Evolutionary conservation across 2,797 vertebrate genomes (phyloP).

Genomic region (Bucorvus abyssinicus): DNA sequence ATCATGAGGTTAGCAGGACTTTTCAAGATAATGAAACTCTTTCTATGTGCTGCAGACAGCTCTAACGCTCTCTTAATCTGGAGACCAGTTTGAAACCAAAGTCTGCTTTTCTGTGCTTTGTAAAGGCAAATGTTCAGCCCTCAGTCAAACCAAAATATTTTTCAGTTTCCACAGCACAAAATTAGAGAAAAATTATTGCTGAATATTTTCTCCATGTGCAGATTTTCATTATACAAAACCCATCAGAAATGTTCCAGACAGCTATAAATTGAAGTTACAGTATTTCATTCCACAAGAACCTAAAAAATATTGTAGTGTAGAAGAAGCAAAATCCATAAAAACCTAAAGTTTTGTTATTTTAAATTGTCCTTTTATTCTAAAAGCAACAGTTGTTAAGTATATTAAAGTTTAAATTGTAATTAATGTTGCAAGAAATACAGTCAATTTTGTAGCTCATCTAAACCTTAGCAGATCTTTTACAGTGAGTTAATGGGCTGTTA

Average conservation of each 20-base stretch:
- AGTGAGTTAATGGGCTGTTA: background rate
- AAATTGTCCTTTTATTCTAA: background rate
- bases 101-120: background rate
- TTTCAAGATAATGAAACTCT: background rate
- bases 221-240: background rate
- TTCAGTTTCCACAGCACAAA: background rate
- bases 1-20: background rate
- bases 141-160: background rate
- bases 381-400: background rate
- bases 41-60: background rate
- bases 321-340: background rate
- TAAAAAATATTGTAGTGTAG: background rate
- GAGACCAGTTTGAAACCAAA: background rate
- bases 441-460: background rate
- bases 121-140: background rate
- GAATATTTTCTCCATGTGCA: background rate
- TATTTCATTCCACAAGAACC: background rate
- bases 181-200: background rate
- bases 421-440: constrained; percentile 21
- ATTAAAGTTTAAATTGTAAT: constrained; percentile 17
- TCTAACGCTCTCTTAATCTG: background rate
- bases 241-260: background rate
- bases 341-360: background rate
- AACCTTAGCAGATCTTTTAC: constrained; percentile 12
- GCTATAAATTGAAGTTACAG: background rate